Conservation (phyloP, 2,888 invertebrate species). For the Cerastis rubricosa region DNA sequence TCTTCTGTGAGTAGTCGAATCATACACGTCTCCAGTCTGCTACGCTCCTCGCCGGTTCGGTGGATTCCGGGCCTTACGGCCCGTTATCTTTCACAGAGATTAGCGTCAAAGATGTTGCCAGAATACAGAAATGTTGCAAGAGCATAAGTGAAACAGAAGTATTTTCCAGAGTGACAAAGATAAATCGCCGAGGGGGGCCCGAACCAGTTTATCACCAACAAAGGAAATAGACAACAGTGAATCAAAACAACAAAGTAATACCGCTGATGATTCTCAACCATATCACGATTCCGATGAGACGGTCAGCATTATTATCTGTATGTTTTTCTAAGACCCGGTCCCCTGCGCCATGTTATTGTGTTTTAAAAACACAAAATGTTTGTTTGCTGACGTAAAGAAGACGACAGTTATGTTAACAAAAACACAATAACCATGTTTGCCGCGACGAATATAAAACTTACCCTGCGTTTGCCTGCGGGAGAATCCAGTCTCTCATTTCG, state of each 20-base stretch:
- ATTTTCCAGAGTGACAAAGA: neutral
- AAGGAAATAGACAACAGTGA: neutral
- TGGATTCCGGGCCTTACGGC: neutral
- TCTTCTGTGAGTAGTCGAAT: neutral
- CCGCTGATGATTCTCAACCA: neutral
- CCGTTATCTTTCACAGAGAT: slow-evolving; percentile 1
- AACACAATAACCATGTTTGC: neutral
- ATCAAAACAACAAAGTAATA: neutral
- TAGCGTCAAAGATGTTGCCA: neutral
- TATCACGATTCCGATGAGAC: neutral
- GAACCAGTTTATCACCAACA: neutral
- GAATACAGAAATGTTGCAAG: neutral
- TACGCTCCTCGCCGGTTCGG: neutral
- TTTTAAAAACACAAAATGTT: neutral
- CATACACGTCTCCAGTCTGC: neutral
- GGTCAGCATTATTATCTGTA: neutral
- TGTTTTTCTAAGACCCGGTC: neutral
- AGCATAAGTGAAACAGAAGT: slow-evolving; percentile 3
- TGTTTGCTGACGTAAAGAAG: neutral
- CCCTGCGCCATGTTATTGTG: neutral
- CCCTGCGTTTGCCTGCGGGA: neutral
- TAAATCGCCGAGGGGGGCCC: neutral
- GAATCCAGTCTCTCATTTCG: neutral
- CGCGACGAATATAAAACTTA: neutral
- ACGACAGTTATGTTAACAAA: neutral